Conservation (phyloP, 1,140 invertebrate species). For the Listronotus bonariensis region DNA sequence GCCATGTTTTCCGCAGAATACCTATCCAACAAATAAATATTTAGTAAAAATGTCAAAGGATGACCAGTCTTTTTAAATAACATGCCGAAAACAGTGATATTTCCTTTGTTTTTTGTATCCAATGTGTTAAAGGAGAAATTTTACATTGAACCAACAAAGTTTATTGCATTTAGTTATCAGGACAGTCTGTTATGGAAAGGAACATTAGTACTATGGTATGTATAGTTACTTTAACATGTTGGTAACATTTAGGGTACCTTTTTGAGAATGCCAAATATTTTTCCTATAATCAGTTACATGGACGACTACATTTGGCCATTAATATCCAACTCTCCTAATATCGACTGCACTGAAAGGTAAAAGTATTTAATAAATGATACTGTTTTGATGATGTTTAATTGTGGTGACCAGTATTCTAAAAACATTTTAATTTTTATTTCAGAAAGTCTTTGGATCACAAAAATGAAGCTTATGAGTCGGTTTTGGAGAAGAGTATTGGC, state of each 20-base stretch:
- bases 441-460: constrained; percentile 80
- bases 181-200: constrained; percentile 8
- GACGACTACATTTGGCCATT: too few species aligned
- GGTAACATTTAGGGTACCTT: constrained; percentile 4
- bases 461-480: constrained; percentile 80
- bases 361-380: too few species aligned
- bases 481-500: constrained; percentile 81
- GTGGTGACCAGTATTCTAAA: too few species aligned
- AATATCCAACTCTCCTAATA: neutral
- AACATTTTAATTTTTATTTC: constrained; percentile 48
- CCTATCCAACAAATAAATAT: constrained; percentile 28
- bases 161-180: constrained; percentile 29
- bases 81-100: constrained; percentile 16
- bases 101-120: constrained; percentile 13
- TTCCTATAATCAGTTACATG: neutral
- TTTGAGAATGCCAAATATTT: neutral
- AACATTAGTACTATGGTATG: constrained; percentile 17
- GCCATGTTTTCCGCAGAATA: constrained; percentile 33
- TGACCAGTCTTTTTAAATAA: constrained; percentile 19
- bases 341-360: neutral
- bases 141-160: constrained; percentile 21
- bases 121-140: constrained; percentile 8
- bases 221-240: constrained; percentile 10
- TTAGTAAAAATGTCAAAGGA: constrained; percentile 28
- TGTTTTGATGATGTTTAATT: too few species aligned